Evolutionary conservation across 2,797 vertebrate genomes (phyloP).

Genomic region (Sus cebifrons): DNA sequence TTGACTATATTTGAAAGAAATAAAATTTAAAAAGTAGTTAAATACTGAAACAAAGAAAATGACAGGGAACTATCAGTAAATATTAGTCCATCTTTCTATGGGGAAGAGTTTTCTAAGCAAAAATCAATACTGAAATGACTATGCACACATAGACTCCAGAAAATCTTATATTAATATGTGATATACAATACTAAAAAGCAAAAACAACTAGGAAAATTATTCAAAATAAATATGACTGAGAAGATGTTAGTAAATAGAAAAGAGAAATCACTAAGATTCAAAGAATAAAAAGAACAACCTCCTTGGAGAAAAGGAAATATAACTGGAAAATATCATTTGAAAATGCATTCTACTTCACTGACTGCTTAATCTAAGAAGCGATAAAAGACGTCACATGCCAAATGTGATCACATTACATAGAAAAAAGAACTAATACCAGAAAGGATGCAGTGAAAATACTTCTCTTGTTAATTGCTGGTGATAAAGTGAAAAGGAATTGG

Average conservation of each 20-base stretch:
- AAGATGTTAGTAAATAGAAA: background rate
- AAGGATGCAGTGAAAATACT: background rate
- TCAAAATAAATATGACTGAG: background rate
- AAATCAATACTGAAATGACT: background rate
- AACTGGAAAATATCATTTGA: conserved; percentile 20
- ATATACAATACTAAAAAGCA: background rate
- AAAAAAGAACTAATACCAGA: background rate
- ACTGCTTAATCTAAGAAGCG: background rate
- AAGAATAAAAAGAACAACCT: background rate
- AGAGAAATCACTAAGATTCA: background rate
- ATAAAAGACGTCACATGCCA: background rate
- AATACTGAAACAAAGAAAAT: background rate
- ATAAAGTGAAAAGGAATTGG: background rate
- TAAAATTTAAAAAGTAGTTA: background rate
- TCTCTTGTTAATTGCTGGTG: background rate
- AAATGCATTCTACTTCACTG: background rate
- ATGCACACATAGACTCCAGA: background rate
- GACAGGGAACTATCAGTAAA: background rate
- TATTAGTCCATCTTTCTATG: background rate
- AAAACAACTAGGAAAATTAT: background rate
- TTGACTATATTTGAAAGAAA: too few species aligned
- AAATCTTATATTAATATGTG: background rate
- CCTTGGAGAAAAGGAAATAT: conserved; percentile 27
- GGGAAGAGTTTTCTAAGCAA: background rate
- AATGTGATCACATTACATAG: background rate